Percentiles rank a stretch among this genome's conserved stretches.
Evolutionary conservation across 2,888 invertebrate genomes (phyloP).

Genomic region (Ephialtes manifestator): DNA sequence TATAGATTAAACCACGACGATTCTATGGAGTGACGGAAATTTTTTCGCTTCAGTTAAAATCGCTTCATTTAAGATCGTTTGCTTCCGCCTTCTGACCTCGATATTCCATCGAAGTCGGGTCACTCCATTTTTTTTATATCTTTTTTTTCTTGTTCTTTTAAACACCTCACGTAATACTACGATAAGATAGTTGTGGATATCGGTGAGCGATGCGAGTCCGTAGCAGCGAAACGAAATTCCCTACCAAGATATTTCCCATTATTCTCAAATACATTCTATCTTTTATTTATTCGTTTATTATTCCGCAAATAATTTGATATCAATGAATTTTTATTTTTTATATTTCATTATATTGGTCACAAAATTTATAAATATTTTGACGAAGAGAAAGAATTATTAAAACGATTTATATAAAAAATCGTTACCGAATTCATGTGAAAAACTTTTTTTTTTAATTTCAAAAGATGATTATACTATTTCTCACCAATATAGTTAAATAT

Average conservation of each 20-base stretch:
- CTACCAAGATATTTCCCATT: not conserved
- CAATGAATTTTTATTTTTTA: no score
- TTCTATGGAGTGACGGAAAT: constrained; percentile 49
- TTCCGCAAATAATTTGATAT: no score
- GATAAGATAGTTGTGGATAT: constrained; percentile 58
- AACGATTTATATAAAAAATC: no score
- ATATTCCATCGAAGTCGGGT: constrained; percentile 29
- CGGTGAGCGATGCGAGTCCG: constrained; percentile 53
- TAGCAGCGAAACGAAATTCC: constrained; percentile 28
- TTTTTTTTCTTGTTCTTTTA: constrained; percentile 3
- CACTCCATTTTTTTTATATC: constrained; percentile 38
- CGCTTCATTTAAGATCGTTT: constrained; percentile 52
- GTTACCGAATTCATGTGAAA: no score
- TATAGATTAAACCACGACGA: constrained; percentile 48
- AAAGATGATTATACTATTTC: no score
- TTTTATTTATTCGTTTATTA: no score
- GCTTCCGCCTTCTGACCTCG: constrained; percentile 71
- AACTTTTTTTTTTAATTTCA: no score
- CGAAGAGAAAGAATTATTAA: no score
- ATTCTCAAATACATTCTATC: no score
- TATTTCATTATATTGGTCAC: no score
- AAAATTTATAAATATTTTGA: no score
- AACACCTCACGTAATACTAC: constrained; percentile 49
- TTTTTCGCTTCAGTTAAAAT: constrained; percentile 6
- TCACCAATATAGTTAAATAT: no score